Evolutionary conservation across 2,888 invertebrate genomes (phyloP), one percentile per base, ranked within the genome.

Genomic region (Xylocampa areola): DNA sequence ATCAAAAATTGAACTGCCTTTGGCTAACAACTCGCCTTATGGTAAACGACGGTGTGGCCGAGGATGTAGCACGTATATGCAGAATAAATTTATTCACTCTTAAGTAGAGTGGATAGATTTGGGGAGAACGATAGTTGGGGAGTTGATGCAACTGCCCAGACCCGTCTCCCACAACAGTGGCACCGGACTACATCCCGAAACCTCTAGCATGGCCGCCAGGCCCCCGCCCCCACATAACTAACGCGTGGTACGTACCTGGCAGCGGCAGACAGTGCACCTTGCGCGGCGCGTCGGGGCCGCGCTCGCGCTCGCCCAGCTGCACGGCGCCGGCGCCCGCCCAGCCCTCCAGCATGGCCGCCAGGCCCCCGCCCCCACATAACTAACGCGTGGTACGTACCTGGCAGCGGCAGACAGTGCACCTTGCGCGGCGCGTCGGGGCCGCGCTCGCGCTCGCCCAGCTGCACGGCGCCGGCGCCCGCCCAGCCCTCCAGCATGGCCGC

Each of bases 391-490:
- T 8, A 54, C 58, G 54, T 23, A 95, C 97, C 97, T 2, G 98
- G 98, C 82, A 96, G 95, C 7, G 98, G 98, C 73, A 97, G 91
- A 84, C 98, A 98, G 76, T 97, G 96, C 59, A 96, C 95, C 65
- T 90, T 91, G 35, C 95, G 94, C 29, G 65, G 76, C 27, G 58
- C 59, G 77, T 36, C 79, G 62, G 60, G 83, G 80, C 66, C 74
- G 81, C 21, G 82, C 68, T 50, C 77, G 71, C 59, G 53, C 65
- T 64, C 69, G 43, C 68, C 72, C 62, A 72, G 79, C 57, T 73
- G 66, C 54, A 66, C 53, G 32, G 65, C 78, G 36, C 72, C 69
- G 19, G 74, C 77, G 57, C 72, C 75, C 40, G 68, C 76, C 80
- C 80, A 77, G 51, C 73, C 62, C 60, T 76, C 80, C 69, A 79